phyloP scores from a whole-genome alignment of 1,140 invertebrate genomes.

The Drosophila hydei region DNA sequence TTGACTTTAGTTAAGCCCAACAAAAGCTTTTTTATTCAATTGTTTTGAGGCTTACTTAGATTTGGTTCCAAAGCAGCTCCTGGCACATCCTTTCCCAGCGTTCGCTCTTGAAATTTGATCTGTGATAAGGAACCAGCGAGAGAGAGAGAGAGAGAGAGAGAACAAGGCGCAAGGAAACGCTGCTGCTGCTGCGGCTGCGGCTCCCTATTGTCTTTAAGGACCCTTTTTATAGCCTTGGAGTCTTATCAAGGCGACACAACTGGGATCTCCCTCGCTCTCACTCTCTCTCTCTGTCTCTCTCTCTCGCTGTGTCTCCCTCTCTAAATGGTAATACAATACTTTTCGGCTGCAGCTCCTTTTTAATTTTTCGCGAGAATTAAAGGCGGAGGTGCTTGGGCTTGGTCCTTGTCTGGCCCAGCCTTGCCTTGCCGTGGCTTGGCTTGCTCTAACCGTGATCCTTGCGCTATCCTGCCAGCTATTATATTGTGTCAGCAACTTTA shows the following conservation, averaged over 20 bases:
- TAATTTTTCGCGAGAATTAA: slow-evolving; percentile 77
- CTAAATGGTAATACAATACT: slow-evolving; percentile 60
- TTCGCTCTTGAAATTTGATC: slow-evolving; percentile 42
- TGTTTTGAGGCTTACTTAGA: neutral
- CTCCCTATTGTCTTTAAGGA: slow-evolving; percentile 42
- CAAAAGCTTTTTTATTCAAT: neutral
- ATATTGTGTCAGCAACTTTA: slow-evolving; percentile 77
- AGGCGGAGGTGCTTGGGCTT: slow-evolving; percentile 71
- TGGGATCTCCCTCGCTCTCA: slow-evolving; percentile 10
- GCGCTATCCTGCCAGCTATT: slow-evolving; percentile 51
- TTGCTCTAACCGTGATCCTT: neutral
- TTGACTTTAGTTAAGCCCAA: slow-evolving; percentile 5
- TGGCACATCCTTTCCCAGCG: slow-evolving; percentile 45
- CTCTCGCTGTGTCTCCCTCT: neutral
- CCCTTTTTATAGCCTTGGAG: slow-evolving; percentile 21
- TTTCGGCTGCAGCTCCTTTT: slow-evolving; percentile 58
- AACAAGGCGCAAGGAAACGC: slow-evolving; percentile 39
- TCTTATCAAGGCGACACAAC: slow-evolving; percentile 43
- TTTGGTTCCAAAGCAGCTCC: slow-evolving; percentile 3
- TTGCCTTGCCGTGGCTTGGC: neutral
- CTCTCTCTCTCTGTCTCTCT: neutral
- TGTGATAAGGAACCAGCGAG: slow-evolving; percentile 34
- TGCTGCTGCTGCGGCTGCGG: slow-evolving; percentile 2
- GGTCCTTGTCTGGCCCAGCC: slow-evolving; percentile 37
- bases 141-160: neutral